A percentile compares a stretch with the other conserved stretches of the same genome.
These are phyloP conservation scores for Metallyticus violacea DNA, from an alignment of 2,888 invertebrate species.

Conservation along the genomic window DNA sequence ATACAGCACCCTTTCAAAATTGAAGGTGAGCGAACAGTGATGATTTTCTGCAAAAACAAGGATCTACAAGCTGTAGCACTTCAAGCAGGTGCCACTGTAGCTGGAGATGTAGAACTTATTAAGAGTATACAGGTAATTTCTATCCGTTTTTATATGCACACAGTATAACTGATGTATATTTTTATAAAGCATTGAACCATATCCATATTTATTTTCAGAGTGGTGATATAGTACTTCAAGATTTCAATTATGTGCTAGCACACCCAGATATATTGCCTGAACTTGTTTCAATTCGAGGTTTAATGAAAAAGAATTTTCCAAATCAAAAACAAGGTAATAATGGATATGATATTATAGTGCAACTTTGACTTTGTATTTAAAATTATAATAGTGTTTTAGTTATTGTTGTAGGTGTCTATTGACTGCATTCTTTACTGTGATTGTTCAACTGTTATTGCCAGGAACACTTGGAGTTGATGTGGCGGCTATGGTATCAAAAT, in stretches of 20 bases:
- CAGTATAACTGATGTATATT: background rate
- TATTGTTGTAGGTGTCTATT: background rate
- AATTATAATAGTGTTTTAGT: too few relatives aligned
- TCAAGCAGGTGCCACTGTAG: constrained; percentile 69
- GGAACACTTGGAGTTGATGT: constrained; percentile 70
- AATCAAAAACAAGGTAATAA: constrained; percentile 45
- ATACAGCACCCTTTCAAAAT: constrained; percentile 69
- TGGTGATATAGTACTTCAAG: constrained; percentile 45
- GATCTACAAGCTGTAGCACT: constrained; percentile 58
- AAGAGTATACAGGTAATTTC: constrained; percentile 66
- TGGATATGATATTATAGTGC: background rate
- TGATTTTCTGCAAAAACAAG: constrained; percentile 71
- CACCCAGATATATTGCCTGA: constrained; percentile 80
- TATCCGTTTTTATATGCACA: background rate
- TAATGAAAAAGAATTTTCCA: constrained; percentile 77
- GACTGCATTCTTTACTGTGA: background rate
- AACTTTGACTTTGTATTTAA: background rate
- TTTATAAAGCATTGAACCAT: background rate
- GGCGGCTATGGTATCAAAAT: constrained; percentile 58
- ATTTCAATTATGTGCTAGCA: constrained; percentile 72
- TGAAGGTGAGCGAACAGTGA: constrained; percentile 63
- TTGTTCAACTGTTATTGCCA: constrained; percentile 35
- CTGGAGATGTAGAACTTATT: constrained; percentile 71
- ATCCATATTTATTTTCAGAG: constrained; percentile 36
- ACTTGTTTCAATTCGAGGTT: constrained; percentile 68